phyloP scores from a whole-genome alignment of 2,888 invertebrate species.

The Caenorhabditis japonica region DNA sequence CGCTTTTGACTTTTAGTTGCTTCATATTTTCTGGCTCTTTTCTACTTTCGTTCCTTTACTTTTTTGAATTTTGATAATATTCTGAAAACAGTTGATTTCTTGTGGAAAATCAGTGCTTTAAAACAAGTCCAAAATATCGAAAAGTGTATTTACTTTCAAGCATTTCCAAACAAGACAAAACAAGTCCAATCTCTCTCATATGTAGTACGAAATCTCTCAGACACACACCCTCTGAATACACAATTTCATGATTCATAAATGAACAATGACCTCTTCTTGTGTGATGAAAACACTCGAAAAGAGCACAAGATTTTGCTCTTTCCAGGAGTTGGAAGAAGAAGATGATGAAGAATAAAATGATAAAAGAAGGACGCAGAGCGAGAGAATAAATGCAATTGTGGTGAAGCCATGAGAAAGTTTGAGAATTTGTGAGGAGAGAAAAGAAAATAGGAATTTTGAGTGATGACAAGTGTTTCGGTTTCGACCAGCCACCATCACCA shows the following conservation, averaged over 20 bases:
- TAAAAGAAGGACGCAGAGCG: background rate
- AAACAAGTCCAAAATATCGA: too few relatives aligned
- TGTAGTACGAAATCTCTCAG: constrained; percentile 9
- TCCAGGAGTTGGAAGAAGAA: background rate
- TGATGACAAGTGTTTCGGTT: constrained; percentile 48
- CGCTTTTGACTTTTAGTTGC: too few relatives aligned
- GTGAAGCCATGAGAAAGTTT: constrained; percentile 1
- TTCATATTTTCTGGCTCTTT: too few relatives aligned
- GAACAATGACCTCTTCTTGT: constrained; percentile 21
- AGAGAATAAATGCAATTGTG: constrained; percentile 43
- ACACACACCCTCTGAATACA: too few relatives aligned
- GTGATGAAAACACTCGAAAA: constrained; percentile 41
- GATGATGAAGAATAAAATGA: too few relatives aligned
- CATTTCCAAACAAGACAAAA: too few relatives aligned
- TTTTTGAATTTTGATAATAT: too few relatives aligned
- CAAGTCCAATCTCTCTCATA: too few relatives aligned
- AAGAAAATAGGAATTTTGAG: constrained; percentile 15
- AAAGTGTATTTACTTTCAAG: too few relatives aligned
- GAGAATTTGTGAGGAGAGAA: constrained; percentile 29
- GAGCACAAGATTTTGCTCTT: constrained; percentile 39
- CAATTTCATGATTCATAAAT: constrained; percentile 23
- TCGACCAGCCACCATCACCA: background rate
- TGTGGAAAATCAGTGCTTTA: too few relatives aligned
- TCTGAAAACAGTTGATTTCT: too few relatives aligned
- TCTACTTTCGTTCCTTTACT: too few relatives aligned